Percentiles rank a stretch among this genome's conserved stretches.
Conservation (phyloP, 2,888 invertebrate species). For the Tipula confusa region DNA sequence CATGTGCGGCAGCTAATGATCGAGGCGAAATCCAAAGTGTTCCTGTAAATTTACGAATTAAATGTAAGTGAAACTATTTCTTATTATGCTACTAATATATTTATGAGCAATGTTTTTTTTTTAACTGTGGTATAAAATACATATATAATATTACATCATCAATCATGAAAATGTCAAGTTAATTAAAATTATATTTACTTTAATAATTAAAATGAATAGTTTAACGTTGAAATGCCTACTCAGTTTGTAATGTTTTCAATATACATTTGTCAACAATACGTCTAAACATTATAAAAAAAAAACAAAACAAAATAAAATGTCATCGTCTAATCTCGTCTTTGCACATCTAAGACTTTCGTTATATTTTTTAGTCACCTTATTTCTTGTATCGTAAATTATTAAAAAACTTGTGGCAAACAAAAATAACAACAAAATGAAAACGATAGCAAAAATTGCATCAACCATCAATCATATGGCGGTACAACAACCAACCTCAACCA, state of each 20-base stretch:
- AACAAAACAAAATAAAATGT: neutral
- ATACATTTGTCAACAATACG: neutral
- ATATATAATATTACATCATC: neutral
- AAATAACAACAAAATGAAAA: neutral
- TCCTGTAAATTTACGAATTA: constrained; percentile 70
- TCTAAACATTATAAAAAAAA: neutral
- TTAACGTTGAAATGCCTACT: neutral
- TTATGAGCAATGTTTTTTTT: neutral
- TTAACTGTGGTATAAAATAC: neutral
- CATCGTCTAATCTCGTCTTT: neutral
- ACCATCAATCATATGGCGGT: neutral
- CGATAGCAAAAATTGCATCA: neutral
- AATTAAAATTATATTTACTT: neutral
- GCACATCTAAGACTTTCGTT: neutral
- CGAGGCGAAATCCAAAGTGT: constrained; percentile 77
- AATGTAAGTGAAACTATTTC: constrained; percentile 63
- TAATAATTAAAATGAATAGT: neutral
- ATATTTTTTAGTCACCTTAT: neutral
- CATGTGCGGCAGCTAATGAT: constrained; percentile 77
- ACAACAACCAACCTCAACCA: neutral
- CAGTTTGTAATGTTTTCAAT: neutral
- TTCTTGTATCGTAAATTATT: neutral
- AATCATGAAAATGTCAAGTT: neutral
- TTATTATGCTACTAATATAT: too few species aligned
- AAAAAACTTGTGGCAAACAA: neutral